These are phyloP conservation scores for Prunella strophiata DNA, from an alignment of 2,797 vertebrate species.

Conservation along the genomic window DNA sequence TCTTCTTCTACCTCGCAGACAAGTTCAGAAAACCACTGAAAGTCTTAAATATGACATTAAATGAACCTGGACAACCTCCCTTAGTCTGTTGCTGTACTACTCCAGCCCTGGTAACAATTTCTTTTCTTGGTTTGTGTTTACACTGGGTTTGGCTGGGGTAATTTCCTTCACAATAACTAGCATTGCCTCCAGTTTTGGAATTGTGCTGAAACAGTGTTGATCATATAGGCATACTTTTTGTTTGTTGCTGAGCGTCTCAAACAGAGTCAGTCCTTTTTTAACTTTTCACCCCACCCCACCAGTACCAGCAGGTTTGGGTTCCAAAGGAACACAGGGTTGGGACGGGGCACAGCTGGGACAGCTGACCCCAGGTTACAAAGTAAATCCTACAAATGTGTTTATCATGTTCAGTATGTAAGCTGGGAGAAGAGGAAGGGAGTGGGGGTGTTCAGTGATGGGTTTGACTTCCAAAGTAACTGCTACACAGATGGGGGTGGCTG, in stretches of 20 bases:
- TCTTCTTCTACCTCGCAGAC: conserved; percentile 5
- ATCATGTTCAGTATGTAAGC: background rate
- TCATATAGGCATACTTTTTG: background rate
- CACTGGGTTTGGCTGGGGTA: rapidly evolving
- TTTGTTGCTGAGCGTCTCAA: background rate
- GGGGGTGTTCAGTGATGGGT: background rate
- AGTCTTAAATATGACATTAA: conserved; percentile 52
- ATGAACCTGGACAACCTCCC: conserved; percentile 11
- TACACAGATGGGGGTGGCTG: background rate
- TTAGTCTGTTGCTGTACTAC: conserved; percentile 10
- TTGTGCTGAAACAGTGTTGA: background rate
- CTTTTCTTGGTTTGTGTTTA: background rate
- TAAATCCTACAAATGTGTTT: background rate
- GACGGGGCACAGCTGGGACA: rapidly evolving
- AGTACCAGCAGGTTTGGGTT: background rate
- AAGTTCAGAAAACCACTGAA: conserved; percentile 47
- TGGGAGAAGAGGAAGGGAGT: background rate
- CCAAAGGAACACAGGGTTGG: background rate
- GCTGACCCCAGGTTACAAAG: background rate
- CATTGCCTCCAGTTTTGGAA: background rate
- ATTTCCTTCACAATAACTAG: background rate
- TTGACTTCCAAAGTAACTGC: background rate
- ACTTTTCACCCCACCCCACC: background rate
- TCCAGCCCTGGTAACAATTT: conserved; percentile 42
- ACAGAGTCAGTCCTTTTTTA: background rate